phyloP scores from a whole-genome alignment of 2,888 invertebrate genomes.

The Drosophila greeni region DNA sequence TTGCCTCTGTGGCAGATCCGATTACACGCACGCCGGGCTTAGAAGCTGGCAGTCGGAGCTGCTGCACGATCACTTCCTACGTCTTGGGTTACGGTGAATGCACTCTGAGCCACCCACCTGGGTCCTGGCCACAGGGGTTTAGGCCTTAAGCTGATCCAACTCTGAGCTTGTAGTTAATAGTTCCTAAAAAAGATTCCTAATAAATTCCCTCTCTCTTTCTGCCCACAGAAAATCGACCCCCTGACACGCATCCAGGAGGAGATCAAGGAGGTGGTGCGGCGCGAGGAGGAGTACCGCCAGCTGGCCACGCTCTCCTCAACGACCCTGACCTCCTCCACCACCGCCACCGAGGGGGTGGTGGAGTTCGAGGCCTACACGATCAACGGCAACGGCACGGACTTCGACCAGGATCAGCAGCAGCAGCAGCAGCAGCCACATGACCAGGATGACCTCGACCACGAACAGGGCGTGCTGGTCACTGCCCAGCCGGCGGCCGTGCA shows the following conservation, averaged over 20 bases:
- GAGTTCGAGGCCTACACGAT: constrained; percentile 43
- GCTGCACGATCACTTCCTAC: constrained; percentile 9
- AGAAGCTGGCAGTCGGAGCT: constrained; percentile 42
- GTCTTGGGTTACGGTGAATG: constrained; percentile 4
- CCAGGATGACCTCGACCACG: constrained; percentile 11
- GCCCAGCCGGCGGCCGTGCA: constrained; percentile 56
- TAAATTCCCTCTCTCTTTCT: constrained; percentile 61
- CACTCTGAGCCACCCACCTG: background rate
- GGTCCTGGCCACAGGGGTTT: background rate
- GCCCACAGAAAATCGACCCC: constrained; percentile 84
- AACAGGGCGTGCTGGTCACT: constrained; percentile 52
- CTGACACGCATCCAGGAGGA: constrained; percentile 91
- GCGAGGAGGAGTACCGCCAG: constrained; percentile 88
- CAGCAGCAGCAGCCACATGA: constrained; percentile 18
- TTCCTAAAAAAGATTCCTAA: background rate
- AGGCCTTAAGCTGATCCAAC: background rate
- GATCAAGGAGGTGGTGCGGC: constrained; percentile 90
- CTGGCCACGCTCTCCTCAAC: constrained; percentile 75
- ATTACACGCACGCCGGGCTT: constrained; percentile 43
- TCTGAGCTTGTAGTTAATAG: background rate
- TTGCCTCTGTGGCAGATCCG: constrained; percentile 39
- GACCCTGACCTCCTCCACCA: constrained; percentile 5
- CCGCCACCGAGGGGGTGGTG: constrained; percentile 23
- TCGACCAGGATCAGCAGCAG: constrained; percentile 28
- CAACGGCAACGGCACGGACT: constrained; percentile 39